These are phyloP conservation scores for Podiceps cristatus DNA, from an alignment of 2,113 vertebrate species.

Conservation along the genomic window DNA sequence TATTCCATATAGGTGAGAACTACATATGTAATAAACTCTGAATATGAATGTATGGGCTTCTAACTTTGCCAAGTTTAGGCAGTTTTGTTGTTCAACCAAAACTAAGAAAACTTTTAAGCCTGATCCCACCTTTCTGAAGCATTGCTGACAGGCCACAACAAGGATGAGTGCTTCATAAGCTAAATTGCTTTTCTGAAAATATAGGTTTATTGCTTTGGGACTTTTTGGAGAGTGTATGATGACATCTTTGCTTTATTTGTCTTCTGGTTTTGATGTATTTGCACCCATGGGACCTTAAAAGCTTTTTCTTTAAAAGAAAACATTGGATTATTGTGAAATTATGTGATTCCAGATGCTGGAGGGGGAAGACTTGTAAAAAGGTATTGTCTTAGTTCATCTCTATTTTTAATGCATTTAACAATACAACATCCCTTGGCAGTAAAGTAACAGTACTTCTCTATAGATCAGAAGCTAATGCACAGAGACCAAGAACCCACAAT, in stretches of 20 bases:
- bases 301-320: background rate
- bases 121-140: background rate
- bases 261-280: slow-evolving; percentile 4
- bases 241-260: background rate
- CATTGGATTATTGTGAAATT: background rate
- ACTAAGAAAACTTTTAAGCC: background rate
- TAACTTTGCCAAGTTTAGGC: background rate
- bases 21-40: background rate
- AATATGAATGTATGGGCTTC: background rate
- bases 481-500: background rate
- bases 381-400: background rate
- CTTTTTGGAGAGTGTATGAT: background rate
- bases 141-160: background rate
- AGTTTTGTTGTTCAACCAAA: background rate
- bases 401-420: slow-evolving; percentile 5
- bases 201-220: background rate
- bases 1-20: background rate
- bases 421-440: background rate
- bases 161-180: background rate
- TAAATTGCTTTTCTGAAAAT: background rate
- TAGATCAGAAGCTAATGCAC: background rate
- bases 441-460: background rate
- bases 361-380: background rate
- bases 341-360: background rate
- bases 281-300: background rate